phyloP scores from a whole-genome alignment of 2,797 vertebrate genomes.

The Xenopus petersii region DNA sequence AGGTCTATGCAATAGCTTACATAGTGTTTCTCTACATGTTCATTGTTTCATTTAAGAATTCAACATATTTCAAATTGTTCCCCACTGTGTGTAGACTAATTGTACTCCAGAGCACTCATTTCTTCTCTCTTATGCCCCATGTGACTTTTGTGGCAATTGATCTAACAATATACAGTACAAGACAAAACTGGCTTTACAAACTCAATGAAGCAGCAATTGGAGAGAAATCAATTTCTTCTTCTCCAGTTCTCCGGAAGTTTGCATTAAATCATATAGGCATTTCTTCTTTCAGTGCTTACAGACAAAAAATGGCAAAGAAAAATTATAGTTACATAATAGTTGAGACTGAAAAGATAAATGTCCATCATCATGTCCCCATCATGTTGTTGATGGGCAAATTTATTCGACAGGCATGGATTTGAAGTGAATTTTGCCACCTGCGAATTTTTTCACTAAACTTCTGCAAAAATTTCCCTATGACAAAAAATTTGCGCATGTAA shows the following conservation, averaged over 20 bases:
- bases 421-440: too few relatives aligned
- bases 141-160: constrained; percentile 33
- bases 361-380: too few relatives aligned
- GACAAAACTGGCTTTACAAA: constrained; percentile 28
- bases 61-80: constrained; percentile 5
- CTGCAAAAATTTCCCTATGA: too few relatives aligned
- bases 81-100: constrained; percentile 27
- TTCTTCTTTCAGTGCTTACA: neutral
- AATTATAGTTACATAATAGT: too few relatives aligned
- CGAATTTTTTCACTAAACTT: too few relatives aligned
- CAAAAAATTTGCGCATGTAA: too few relatives aligned
- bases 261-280: constrained; percentile 13
- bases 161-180: constrained; percentile 37
- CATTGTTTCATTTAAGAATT: constrained; percentile 13
- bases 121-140: constrained; percentile 17
- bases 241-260: constrained; percentile 23
- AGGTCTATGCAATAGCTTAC: neutral
- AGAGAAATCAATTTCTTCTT: constrained; percentile 44
- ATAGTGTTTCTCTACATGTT: neutral
- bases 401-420: too few relatives aligned
- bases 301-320: neutral
- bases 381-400: too few relatives aligned
- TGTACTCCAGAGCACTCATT: constrained; percentile 19
- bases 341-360: too few relatives aligned
- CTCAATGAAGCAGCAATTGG: constrained; percentile 34